Conservation (phyloP, 2,888 invertebrate species). For the Thecocarcelia acutangulata region DNA sequence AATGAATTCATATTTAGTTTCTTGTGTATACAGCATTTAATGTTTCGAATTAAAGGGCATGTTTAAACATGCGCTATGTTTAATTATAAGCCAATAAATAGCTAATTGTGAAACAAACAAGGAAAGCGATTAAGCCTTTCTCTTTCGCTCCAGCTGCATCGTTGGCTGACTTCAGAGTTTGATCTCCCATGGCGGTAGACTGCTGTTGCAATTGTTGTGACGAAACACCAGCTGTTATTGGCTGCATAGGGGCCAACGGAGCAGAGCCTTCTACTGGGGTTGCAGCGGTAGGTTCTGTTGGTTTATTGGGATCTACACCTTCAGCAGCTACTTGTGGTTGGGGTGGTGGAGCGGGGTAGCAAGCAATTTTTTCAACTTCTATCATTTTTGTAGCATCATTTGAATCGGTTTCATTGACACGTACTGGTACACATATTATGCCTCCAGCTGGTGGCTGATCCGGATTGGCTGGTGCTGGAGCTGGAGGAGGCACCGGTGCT, state of each 20-base stretch:
- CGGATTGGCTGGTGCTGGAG: conserved; percentile 63
- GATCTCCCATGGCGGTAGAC: conserved; percentile 58
- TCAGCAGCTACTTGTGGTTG: conserved; percentile 67
- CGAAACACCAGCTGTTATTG: conserved; percentile 65
- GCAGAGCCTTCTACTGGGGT: conserved; percentile 69
- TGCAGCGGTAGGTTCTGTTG: conserved; percentile 3
- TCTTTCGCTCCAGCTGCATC: conserved; percentile 37
- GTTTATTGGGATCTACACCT: conserved; percentile 67
- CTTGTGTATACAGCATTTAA: conserved; percentile 14
- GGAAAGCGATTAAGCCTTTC: conserved; percentile 11
- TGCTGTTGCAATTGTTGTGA: conserved; percentile 72
- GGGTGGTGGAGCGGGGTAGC: conserved; percentile 78
- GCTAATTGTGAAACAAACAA: conserved; percentile 51
- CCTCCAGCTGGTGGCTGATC: conserved; percentile 73
- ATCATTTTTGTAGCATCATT: conserved; percentile 77
- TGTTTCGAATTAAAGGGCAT: conserved; percentile 7
- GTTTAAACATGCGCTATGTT: neutral
- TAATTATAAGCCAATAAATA: conserved; percentile 57
- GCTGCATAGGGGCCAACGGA: conserved; percentile 73
- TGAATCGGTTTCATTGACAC: conserved; percentile 80
- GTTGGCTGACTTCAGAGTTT: conserved; percentile 52
- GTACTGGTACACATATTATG: conserved; percentile 79
- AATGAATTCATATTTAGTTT: conserved; percentile 41
- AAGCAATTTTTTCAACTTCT: conserved; percentile 78
- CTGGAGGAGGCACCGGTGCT: conserved; percentile 53